Evolutionary conservation across 2,888 invertebrate genomes (phyloP).

Genomic region (Meteorus colon): DNA sequence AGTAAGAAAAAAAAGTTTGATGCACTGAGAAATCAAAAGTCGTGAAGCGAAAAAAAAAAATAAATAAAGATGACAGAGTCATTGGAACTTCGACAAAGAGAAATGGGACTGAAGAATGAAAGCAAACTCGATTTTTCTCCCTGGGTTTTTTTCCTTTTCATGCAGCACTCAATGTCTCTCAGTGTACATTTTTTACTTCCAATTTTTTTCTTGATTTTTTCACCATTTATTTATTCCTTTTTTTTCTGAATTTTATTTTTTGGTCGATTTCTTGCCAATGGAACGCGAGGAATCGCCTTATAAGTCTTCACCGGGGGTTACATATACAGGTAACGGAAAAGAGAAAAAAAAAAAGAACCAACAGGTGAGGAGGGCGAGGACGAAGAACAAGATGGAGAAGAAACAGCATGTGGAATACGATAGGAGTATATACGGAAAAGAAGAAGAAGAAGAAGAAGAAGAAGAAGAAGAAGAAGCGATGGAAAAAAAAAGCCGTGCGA

Average conservation of each 20-base stretch:
- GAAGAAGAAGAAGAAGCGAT: constrained; percentile 48
- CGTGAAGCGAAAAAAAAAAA: constrained; percentile 13
- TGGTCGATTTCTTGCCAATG: constrained; percentile 63
- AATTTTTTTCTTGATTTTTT: constrained; percentile 4
- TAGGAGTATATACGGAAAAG: constrained; percentile 40
- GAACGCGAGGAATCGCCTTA: constrained; percentile 71
- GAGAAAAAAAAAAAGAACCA: constrained; percentile 38
- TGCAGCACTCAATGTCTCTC: background rate
- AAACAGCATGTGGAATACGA: constrained; percentile 26
- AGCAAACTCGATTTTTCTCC: constrained; percentile 20
- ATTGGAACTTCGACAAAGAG: constrained; percentile 31
- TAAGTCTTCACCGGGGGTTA: constrained; percentile 63
- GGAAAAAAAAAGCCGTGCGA: constrained; percentile 61
- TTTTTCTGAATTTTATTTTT: constrained; percentile 57
- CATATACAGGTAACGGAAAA: constrained; percentile 53
- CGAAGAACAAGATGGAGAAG: constrained; percentile 24
- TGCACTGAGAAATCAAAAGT: constrained; percentile 12
- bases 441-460: constrained; percentile 46
- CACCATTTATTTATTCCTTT: constrained; percentile 5
- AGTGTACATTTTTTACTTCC: background rate
- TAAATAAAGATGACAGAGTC: constrained; percentile 9
- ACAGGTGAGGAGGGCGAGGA: constrained; percentile 46
- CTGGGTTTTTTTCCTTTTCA: constrained; percentile 10
- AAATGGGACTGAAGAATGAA: background rate
- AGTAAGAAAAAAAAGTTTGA: constrained; percentile 18